Percentiles rank a stretch among this genome's conserved stretches.
These are phyloP conservation scores for Odontocerum albicorne DNA, from an alignment of 2,888 invertebrate genomes.

Conservation along the genomic window DNA sequence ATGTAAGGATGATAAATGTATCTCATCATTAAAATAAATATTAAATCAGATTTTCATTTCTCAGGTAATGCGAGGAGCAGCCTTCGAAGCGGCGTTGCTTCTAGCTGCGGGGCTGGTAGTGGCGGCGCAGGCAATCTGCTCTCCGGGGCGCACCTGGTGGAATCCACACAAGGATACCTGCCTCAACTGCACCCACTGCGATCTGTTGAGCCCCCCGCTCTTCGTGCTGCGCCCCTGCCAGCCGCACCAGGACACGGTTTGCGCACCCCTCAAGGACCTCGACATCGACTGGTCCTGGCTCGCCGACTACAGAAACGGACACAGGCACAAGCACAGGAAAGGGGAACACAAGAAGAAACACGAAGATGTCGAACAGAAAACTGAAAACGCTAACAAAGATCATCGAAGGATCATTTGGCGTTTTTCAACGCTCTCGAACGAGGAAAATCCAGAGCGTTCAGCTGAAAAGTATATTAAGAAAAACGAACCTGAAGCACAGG, in stretches of 20 bases:
- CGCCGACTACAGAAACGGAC: constrained; percentile 41
- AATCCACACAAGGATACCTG: constrained; percentile 65
- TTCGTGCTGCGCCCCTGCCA: constrained; percentile 74
- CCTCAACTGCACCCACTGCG: constrained; percentile 71
- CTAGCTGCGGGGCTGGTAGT: constrained; percentile 48
- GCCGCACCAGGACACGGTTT: constrained; percentile 72
- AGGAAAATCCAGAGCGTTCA: constrained; percentile 38
- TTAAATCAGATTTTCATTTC: no score
- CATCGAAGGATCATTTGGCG: constrained; percentile 27
- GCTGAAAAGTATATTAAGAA: constrained; percentile 39
- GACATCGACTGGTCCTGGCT: constrained; percentile 64
- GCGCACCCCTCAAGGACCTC: constrained; percentile 68
- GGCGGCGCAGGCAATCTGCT: constrained; percentile 46
- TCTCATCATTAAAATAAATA: no score
- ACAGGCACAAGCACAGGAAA: constrained; percentile 30
- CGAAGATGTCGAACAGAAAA: constrained; percentile 2
- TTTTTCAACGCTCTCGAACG: constrained; percentile 19
- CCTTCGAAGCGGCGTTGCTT: constrained; percentile 50
- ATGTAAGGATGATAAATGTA: no score
- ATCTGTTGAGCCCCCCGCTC: constrained; percentile 52
- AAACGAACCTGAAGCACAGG: constrained; percentile 3
- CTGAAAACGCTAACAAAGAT: constrained; percentile 13
- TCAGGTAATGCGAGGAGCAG: constrained; percentile 56
- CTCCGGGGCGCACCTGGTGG: constrained; percentile 70
- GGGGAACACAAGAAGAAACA: constrained; percentile 14